These are phyloP conservation scores for Caenorhabditis angaria DNA, from an alignment of 2,888 invertebrate species.

Conservation along the genomic window DNA sequence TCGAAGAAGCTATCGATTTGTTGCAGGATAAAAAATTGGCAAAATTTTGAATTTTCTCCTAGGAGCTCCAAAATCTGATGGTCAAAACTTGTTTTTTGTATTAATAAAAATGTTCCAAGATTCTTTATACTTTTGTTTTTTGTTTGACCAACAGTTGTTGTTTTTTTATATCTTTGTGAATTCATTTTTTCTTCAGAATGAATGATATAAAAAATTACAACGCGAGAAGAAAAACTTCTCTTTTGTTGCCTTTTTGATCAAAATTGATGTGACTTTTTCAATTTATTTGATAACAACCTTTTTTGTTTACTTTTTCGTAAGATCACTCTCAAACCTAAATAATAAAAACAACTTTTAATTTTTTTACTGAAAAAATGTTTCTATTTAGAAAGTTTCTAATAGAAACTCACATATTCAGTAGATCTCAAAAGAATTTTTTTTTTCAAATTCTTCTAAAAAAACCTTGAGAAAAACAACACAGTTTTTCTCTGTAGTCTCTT, in stretches of 20 bases:
- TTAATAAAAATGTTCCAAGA: background rate
- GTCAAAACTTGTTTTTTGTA: background rate
- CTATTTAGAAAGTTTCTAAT: too few species aligned
- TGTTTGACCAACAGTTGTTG: background rate
- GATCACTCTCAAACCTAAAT: too few species aligned
- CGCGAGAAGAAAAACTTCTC: background rate
- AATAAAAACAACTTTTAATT: too few species aligned
- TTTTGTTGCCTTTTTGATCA: too few species aligned
- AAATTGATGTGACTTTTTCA: too few species aligned
- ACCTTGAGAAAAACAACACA: background rate
- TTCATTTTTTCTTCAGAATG: too few species aligned
- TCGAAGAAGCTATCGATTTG: conserved; percentile 38
- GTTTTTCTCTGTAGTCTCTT: background rate
- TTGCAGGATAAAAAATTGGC: conserved; percentile 24
- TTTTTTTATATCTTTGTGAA: background rate
- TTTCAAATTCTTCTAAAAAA: conserved; percentile 6
- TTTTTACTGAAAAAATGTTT: too few species aligned
- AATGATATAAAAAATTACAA: background rate
- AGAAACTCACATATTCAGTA: too few species aligned
- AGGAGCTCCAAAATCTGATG: too few species aligned
- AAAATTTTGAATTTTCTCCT: background rate
- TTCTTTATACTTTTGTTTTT: background rate
- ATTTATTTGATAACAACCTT: too few species aligned
- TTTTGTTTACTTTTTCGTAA: too few species aligned
- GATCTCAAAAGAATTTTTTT: background rate